These are phyloP conservation scores for Champsocephalus esox DNA, from an alignment of 2,797 vertebrate species.

Conservation along the genomic window DNA sequence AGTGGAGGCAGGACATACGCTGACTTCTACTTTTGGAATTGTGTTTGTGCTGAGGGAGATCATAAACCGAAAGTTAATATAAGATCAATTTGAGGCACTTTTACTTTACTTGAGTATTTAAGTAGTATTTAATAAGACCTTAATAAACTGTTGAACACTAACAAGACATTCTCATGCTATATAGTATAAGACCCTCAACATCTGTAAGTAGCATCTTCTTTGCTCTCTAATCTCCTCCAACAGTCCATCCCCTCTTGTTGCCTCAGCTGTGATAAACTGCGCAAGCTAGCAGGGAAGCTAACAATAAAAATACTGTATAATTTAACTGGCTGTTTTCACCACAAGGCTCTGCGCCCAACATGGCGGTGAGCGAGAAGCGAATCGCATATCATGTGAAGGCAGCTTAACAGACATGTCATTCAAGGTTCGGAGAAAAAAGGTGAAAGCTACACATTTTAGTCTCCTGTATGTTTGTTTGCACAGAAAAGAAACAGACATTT, in stretches of 20 bases:
- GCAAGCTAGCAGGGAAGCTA: too few relatives aligned
- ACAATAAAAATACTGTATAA: too few relatives aligned
- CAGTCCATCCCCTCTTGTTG: neutral
- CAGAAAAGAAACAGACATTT: constrained; percentile 39
- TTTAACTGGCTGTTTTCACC: too few relatives aligned
- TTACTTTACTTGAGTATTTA: too few relatives aligned
- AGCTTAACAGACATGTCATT: neutral
- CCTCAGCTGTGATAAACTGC: neutral
- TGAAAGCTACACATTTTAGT: neutral
- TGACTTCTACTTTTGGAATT: too few relatives aligned
- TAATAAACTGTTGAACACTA: neutral
- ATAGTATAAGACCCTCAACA: neutral
- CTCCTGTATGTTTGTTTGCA: constrained; percentile 25
- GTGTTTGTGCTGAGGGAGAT: neutral
- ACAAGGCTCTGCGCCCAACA: too few relatives aligned
- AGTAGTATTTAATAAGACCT: too few relatives aligned
- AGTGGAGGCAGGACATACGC: too few relatives aligned
- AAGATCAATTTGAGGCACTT: too few relatives aligned
- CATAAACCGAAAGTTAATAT: neutral
- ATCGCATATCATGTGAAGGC: too few relatives aligned
- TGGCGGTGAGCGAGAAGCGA: too few relatives aligned
- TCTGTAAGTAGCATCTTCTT: neutral
- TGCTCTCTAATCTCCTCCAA: neutral
- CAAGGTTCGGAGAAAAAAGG: neutral
- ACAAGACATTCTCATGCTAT: neutral